Evolutionary conservation across 2,797 vertebrate species (phyloP).

Genomic region (Paguma larvata): DNA sequence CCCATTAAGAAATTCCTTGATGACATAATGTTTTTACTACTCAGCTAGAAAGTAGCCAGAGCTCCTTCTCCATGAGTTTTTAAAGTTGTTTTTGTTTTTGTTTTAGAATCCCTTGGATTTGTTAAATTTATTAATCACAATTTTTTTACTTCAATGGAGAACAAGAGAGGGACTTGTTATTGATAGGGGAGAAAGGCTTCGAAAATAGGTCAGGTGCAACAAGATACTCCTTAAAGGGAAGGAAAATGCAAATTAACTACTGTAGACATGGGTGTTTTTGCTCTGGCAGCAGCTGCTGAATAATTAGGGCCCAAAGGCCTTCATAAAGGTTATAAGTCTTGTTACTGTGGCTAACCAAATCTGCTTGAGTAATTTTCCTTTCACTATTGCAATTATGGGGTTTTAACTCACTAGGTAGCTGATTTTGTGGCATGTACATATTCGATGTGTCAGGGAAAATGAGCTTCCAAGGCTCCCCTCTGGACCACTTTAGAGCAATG

Average conservation of each 20-base stretch:
- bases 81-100: not conserved
- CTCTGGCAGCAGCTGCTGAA: conserved; percentile 65
- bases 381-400: conserved; percentile 69
- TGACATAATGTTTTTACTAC: not conserved
- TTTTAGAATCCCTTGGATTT: not conserved
- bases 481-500: conserved; percentile 44
- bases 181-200: not conserved
- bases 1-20: not conserved
- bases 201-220: conserved; percentile 62
- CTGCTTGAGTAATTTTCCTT: conserved; percentile 81
- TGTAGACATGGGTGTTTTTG: conserved; percentile 61
- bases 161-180: not conserved
- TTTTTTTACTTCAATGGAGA: not conserved
- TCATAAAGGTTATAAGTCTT: conserved; percentile 81
- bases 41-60: not conserved
- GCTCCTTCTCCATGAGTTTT: not conserved
- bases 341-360: conserved; percentile 78
- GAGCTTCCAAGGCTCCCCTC: conserved; percentile 52
- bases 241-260: conserved; percentile 71
- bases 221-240: conserved; percentile 61
- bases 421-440: conserved; percentile 54
- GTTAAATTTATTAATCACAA: not conserved
- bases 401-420: conserved; percentile 79
- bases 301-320: conserved; percentile 77
- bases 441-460: conserved; percentile 59